Evolutionary conservation across 1,140 invertebrate genomes (phyloP).

Genomic region (Diorhabda elongata): DNA sequence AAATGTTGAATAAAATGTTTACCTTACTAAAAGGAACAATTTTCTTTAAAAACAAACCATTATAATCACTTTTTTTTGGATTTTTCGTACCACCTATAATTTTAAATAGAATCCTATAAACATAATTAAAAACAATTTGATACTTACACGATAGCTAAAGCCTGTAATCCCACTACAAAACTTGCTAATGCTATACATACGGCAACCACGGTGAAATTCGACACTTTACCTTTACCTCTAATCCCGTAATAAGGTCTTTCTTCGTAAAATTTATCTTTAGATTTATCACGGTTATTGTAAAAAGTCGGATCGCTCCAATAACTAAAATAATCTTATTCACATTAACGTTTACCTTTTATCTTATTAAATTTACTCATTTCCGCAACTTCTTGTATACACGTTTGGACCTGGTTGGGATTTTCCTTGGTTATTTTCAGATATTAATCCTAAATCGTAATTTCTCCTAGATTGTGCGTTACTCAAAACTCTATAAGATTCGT

Average conservation of each 20-base stretch:
- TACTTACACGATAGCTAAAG: constrained; percentile 53
- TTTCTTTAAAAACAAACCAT: too few relatives aligned
- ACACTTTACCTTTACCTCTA: constrained; percentile 52
- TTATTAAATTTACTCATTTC: constrained; percentile 4
- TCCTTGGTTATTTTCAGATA: background rate
- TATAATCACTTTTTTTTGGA: too few relatives aligned
- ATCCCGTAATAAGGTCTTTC: constrained; percentile 56
- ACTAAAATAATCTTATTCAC: constrained; percentile 36
- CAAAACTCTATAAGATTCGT: constrained; percentile 55
- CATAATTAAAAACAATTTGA: background rate
- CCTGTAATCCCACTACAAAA: constrained; percentile 53
- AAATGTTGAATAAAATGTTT: too few relatives aligned
- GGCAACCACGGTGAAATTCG: constrained; percentile 55
- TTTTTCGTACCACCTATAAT: too few relatives aligned
- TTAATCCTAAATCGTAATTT: constrained; percentile 49
- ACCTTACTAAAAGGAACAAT: too few relatives aligned
- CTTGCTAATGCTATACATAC: constrained; percentile 51
- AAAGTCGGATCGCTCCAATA: constrained; percentile 41
- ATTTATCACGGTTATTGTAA: constrained; percentile 39
- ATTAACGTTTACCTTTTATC: constrained; percentile 9
- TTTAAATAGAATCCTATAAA: too few relatives aligned
- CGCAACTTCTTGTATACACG: constrained; percentile 10
- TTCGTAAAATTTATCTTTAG: constrained; percentile 40
- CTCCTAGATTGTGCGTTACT: constrained; percentile 47
- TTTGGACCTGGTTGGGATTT: constrained; percentile 7